Evolutionary conservation across 1,140 invertebrate genomes (phyloP), one percentile per base, ranked within the genome.

Genomic region (Tyrophagus putrescentiae): DNA sequence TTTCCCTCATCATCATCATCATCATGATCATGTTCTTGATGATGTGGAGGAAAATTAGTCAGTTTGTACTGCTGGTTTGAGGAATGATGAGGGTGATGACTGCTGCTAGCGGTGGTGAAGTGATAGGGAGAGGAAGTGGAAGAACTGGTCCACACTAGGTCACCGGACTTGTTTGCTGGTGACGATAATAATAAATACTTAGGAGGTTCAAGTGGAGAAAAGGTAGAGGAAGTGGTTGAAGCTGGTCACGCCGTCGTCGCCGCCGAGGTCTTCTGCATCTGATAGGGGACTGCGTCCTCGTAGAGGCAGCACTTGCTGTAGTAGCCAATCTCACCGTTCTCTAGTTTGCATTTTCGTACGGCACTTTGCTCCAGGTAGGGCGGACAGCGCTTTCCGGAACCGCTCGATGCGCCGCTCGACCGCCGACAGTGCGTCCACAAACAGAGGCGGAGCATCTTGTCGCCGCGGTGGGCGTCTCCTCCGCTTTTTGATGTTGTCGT

Each of bases 371-470:
- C 52, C 31, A 54, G 28, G 27, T 31, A 31, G 9, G 25, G 13
- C 13, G 52, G 52, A 54, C 52, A 54, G n/a, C 39, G 32, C 27
- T 54, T 54, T 13, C 16, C 16, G 76, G 31, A 84, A 64, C 1
- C 78, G 70, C 2, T 78, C 75, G 70, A 84, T 76, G 31, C 84
- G 64, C 1, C 78, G 70, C 2, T 78, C 75, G 70, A 84, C 76
- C 23, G 84, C 73, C 60, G 75, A 79, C 18, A 76, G 73, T 16
- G 78, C 78, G 69, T 85, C 82, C 0, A 81, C 80, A 64, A 79
- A 78, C 65, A 84, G 80, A 54, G 52, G 25, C 52, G 52, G 9
- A 54, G 39, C 52, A 54, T 54, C 25, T 54, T 54, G n/a, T 54
- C 52, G 9, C 25, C 13, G 27, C 52, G 52, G 32, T 27, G 13